Evolutionary conservation across 1,140 invertebrate genomes (phyloP).

Genomic region (Drosophila watanabei): DNA sequence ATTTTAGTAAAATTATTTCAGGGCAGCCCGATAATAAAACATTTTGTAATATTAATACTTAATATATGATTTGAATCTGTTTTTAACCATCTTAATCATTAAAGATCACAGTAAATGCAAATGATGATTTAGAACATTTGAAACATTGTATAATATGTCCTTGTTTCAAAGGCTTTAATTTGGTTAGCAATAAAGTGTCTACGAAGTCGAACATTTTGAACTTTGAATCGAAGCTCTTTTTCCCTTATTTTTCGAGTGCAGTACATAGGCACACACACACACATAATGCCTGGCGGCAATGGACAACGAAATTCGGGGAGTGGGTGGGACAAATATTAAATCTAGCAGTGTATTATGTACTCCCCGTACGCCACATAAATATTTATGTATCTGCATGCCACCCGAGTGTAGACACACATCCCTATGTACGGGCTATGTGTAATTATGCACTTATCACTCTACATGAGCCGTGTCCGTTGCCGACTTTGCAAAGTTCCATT

Average conservation of each 20-base stretch:
- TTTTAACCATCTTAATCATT: neutral
- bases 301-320: conserved; percentile 50
- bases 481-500: conserved; percentile 66
- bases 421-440: conserved; percentile 38
- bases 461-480: conserved; percentile 39
- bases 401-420: conserved; percentile 26
- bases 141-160: neutral
- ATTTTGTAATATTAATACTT: too few species aligned
- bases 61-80: too few species aligned
- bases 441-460: conserved; percentile 55
- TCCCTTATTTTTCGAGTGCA: conserved; percentile 22
- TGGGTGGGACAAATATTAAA: conserved; percentile 68
- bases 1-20: neutral
- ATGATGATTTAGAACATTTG: neutral
- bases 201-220: neutral
- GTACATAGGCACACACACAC: conserved; percentile 48
- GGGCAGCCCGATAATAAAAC: too few species aligned
- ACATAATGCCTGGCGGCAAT: conserved; percentile 38
- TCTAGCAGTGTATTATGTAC: conserved; percentile 57
- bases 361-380: conserved; percentile 31
- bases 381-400: conserved; percentile 31
- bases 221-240: neutral
- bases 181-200: neutral
- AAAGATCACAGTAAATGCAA: neutral
- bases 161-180: neutral